Evolutionary conservation across 2,113 vertebrate genomes (phyloP).

Genomic region (Capreolus pygargus): DNA sequence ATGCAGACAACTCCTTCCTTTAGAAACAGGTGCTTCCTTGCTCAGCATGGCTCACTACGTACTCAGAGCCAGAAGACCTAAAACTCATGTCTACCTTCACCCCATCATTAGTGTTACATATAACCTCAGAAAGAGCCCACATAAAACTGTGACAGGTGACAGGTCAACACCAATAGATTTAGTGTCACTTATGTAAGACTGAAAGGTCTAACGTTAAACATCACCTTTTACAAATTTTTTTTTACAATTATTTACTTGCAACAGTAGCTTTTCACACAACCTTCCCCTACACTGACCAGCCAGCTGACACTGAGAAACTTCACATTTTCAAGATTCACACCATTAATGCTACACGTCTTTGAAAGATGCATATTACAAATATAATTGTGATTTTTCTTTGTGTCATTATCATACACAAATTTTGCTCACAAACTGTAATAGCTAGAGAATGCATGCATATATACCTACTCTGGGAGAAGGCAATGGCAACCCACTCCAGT

Average conservation of each 20-base stretch:
- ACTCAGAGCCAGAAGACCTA: conserved; percentile 19
- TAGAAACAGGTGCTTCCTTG: conserved; percentile 71
- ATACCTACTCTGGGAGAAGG: background rate
- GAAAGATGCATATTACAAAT: background rate
- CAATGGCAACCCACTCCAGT: too few species aligned
- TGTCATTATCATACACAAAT: background rate
- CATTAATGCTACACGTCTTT: background rate
- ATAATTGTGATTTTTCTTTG: background rate
- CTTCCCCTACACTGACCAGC: background rate
- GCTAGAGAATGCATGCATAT: background rate
- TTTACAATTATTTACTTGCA: background rate
- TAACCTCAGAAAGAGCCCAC: background rate
- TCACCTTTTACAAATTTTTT: background rate
- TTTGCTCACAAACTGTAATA: background rate
- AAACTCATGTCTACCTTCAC: conserved; percentile 14
- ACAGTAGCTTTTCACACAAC: background rate
- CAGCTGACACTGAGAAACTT: background rate
- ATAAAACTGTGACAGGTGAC: background rate
- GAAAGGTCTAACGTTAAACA: background rate
- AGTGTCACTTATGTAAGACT: background rate
- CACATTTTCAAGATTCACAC: background rate
- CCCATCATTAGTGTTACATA: conserved; percentile 21
- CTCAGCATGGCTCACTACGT: conserved; percentile 21
- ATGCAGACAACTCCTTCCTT: conserved; percentile 15
- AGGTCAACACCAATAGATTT: background rate